Percentiles rank a stretch among this genome's conserved stretches.
Evolutionary conservation across 2,888 invertebrate genomes (phyloP).

Genomic region (Tridacna gigas): DNA sequence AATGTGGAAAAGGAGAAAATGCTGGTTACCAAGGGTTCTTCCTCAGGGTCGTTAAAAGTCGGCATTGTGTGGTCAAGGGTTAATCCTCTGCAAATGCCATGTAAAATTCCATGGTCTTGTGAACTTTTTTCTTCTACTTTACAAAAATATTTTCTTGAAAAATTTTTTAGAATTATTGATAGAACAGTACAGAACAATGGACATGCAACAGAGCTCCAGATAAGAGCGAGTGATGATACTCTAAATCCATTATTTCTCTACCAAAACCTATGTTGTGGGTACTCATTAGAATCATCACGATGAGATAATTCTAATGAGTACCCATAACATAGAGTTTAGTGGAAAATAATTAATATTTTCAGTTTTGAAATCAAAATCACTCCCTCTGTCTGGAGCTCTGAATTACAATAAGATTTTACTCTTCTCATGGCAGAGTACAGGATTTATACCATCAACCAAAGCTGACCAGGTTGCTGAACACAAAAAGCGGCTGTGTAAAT

Average conservation of each 20-base stretch:
- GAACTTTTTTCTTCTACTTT: too few relatives aligned
- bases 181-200: too few relatives aligned
- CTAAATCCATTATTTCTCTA: neutral
- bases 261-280: neutral
- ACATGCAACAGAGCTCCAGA: neutral
- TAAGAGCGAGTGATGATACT: neutral
- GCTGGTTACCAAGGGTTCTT: too few relatives aligned
- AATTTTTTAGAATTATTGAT: too few relatives aligned
- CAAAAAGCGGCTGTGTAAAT: slow-evolving; percentile 49
- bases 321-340: neutral
- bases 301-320: neutral
- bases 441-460: slow-evolving; percentile 1
- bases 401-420: neutral
- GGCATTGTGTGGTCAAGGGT: too few relatives aligned
- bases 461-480: slow-evolving; percentile 12
- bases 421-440: slow-evolving; percentile 2
- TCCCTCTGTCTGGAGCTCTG: neutral
- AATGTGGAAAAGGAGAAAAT: too few relatives aligned
- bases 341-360: neutral
- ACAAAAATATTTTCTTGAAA: too few relatives aligned
- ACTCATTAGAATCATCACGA: too few relatives aligned
- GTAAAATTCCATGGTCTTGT: too few relatives aligned
- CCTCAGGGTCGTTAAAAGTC: too few relatives aligned
- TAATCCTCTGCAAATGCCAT: too few relatives aligned
- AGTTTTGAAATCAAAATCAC: neutral